Base-by-base conservation (phyloP, 2,113 vertebrate genomes). In the Eulacestoma nigropectus region DNA sequence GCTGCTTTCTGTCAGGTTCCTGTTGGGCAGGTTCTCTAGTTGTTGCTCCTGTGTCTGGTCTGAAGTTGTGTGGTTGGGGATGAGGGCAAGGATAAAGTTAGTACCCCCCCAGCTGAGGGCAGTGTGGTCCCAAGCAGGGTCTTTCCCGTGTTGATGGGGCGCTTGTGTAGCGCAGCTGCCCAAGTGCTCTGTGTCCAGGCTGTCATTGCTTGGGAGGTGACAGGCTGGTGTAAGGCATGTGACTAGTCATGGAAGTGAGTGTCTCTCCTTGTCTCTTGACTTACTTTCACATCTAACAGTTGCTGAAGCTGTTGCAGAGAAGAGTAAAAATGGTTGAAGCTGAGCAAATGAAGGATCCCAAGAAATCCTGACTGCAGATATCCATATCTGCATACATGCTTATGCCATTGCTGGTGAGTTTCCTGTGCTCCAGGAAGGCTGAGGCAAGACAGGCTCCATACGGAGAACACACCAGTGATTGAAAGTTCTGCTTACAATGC, bases 81-180 rank as follows among this genome's bases (percentile, higher is more conserved):
- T 65, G 44, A 41, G 46, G 29, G 10, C 42, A 60, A 44, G 73
- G 55, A 62, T 77, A 29, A 53, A 46, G 29, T 62, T 57, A 73
- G 13, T n/a, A 60, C 14, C 5, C 10, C 18, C 21, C 2, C 2
- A 35, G 0, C 3, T n/a, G 30, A 69, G 52, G 63, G 59, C 52
- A 39, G 11, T 22, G 19, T 42, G 37, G 16, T 76, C 33, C 33
- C 33, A 63, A 9, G 27, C 9, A 44, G n/a, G 22, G 41, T 55
- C 30, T 52, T 35, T 57, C 21, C 18, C 9, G 2, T 59, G n/a
- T 22, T 50, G 39, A 10, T 37, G 18, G 49, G 11, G 9, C 25
- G 20, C 57, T 15, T 67, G 41, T 60, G 74, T 27, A 22, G 19
- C 2, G 2, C 0, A 0, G 22, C 42, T 85, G 57, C 27, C 16